Evolutionary conservation across 2,888 invertebrate species (phyloP).

Genomic region (Stictocephala bisonia): DNA sequence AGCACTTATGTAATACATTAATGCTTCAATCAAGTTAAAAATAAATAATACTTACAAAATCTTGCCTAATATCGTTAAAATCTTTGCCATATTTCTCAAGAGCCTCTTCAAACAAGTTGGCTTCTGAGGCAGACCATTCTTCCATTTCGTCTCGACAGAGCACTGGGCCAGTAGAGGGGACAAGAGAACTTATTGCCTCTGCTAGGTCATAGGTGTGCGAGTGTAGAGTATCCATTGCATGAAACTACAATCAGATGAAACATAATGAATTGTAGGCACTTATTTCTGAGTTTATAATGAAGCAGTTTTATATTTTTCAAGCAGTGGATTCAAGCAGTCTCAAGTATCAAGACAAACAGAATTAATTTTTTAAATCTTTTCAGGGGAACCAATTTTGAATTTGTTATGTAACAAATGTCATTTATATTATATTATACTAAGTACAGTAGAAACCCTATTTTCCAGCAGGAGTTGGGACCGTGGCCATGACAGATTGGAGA

Average conservation of each 20-base stretch:
- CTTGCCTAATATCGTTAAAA: constrained; percentile 97
- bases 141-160: constrained; percentile 99
- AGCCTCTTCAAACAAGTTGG: constrained; percentile 99
- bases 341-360: constrained; percentile 29
- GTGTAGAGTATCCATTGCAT: constrained; percentile 98
- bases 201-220: constrained; percentile 93
- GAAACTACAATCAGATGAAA: constrained; percentile 74
- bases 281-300: constrained; percentile 19
- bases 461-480: too few relatives aligned
- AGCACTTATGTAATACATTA: too few relatives aligned
- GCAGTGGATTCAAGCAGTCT: constrained; percentile 14
- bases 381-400: too few relatives aligned
- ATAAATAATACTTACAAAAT: constrained; percentile 93
- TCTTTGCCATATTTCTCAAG: constrained; percentile 98
- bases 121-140: constrained; percentile 99
- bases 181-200: constrained; percentile 89
- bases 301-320: too few relatives aligned
- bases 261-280: constrained; percentile 6
- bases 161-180: constrained; percentile 95
- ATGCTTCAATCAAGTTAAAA: too few relatives aligned
- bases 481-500: too few relatives aligned
- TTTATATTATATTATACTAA: too few relatives aligned
- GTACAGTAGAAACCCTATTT: too few relatives aligned
- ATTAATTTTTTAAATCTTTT: too few relatives aligned
- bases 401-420: too few relatives aligned